phyloP scores from a whole-genome alignment of 2,113 vertebrate genomes.

The Oplegnathus fasciatus region DNA sequence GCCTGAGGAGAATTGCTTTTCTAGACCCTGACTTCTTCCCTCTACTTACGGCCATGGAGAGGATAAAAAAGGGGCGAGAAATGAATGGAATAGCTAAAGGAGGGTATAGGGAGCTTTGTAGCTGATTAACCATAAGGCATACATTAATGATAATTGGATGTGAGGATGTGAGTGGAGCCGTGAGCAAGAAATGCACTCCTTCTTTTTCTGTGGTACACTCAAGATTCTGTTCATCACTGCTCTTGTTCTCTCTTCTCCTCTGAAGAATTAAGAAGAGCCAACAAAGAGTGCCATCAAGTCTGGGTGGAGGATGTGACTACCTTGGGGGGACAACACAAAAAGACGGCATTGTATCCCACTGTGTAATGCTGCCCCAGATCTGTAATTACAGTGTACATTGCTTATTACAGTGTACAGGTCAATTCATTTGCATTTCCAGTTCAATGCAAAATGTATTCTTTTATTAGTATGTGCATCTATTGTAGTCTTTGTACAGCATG shows the following conservation, averaged over 20 bases:
- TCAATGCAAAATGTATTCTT: background rate
- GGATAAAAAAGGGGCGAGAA: slow-evolving; percentile 64
- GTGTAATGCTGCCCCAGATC: slow-evolving; percentile 68
- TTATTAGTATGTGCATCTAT: slow-evolving; percentile 19
- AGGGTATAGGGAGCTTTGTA: slow-evolving; percentile 71
- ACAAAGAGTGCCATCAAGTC: slow-evolving; percentile 53
- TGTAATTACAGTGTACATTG: slow-evolving; percentile 65
- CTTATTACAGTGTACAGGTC: slow-evolving; percentile 46
- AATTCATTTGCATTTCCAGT: slow-evolving; percentile 35
- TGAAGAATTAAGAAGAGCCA: slow-evolving; percentile 55
- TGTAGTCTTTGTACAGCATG: background rate
- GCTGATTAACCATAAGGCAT: slow-evolving; percentile 84
- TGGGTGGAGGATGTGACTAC: slow-evolving; percentile 53
- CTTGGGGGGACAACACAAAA: slow-evolving; percentile 62
- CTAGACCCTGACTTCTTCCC: slow-evolving; percentile 84
- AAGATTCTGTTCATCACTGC: slow-evolving; percentile 57
- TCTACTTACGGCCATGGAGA: slow-evolving; percentile 77
- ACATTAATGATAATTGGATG: slow-evolving; percentile 86
- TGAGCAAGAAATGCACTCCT: slow-evolving; percentile 68
- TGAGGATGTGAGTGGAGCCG: slow-evolving; percentile 72
- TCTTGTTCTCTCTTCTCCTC: slow-evolving; percentile 34
- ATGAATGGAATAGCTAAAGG: slow-evolving; percentile 66
- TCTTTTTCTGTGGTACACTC: slow-evolving; percentile 14
- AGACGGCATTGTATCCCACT: slow-evolving; percentile 44
- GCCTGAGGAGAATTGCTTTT: slow-evolving; percentile 81